Evolutionary conservation across 2,888 invertebrate genomes (phyloP).

Genomic region (Phanerotoma sp.): DNA sequence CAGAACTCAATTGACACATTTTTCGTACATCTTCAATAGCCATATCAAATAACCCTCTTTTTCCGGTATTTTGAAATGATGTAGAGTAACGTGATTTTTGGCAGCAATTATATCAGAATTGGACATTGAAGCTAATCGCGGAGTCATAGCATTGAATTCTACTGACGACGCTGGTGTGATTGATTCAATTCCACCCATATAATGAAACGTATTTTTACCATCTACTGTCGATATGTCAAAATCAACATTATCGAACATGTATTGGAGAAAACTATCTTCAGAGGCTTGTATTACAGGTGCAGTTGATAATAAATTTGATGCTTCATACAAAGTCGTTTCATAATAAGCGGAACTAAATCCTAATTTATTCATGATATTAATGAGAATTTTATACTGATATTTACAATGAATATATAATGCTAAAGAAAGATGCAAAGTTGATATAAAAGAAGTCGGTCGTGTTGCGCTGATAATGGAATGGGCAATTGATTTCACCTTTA

Average conservation of each 20-base stretch:
- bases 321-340: slow-evolving; percentile 1
- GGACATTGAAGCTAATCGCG: background rate
- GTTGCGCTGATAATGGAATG: background rate
- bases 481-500: background rate
- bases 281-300: background rate
- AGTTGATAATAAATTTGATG: background rate
- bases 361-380: background rate
- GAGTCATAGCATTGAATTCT: background rate
- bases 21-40: too few species aligned
- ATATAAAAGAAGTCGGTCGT: slow-evolving; percentile 6
- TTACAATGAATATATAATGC: slow-evolving; percentile 2
- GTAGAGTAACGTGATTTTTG: too few species aligned
- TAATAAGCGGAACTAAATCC: slow-evolving; percentile 3
- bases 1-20: too few species aligned
- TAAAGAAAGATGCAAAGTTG: background rate
- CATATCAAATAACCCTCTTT: too few species aligned
- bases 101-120: background rate
- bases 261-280: slow-evolving; percentile 1
- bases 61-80: too few species aligned
- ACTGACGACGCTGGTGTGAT: background rate
- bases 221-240: background rate
- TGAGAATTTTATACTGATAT: background rate
- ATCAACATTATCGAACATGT: slow-evolving; percentile 9
- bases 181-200: background rate
- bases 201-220: slow-evolving; percentile 13